Base-by-base conservation (phyloP, 2,113 vertebrate genomes). In the Charadrius vociferus region DNA sequence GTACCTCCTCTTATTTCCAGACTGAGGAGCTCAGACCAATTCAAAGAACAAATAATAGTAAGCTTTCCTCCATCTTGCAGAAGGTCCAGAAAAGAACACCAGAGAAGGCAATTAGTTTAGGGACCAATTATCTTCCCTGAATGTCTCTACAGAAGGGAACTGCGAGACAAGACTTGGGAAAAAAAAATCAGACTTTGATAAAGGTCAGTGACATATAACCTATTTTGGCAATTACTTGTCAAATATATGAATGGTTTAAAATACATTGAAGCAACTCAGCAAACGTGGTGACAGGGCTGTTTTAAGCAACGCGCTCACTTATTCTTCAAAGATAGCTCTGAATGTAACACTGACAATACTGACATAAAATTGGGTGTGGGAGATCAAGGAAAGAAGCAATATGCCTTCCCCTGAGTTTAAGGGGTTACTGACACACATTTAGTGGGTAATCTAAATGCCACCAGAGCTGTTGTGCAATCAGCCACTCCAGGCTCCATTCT, bases 201-300 rank as follows among this genome's bases (percentile, higher is more conserved):
- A 97, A 97, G 96, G 96, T 97, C 96, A 96, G 83, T 94, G 86
- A 92, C 91, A 89, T 70, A 70, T 87, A 95, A 96, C 87, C 87
- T 95, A 41, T 80, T 97, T 95, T 94, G 86, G 86, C 95, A 96
- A 97, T 94, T 95, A 90, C 84, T 91, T 94, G 93, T 95, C 96
- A 95, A 93, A 93, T 94, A 58, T 39, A 70, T 39, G 81, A 94
- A 93, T 59, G 86, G 86, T 68, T 92, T 95, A 87, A 96, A 94
- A 90, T 5, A 90, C 50, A 43, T 19, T 47, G 83, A 95, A 81
- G 65, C 37, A 79, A 58, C 78, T 85, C 73, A 43, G 66, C 58
- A 85, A 90, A 59, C 4, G 47, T 62, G 63, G 67, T 59, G 89
- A 89, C 81, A 93, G 65, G 47, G 8, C 37, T 86, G 86, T 72